Evolutionary conservation across 2,113 vertebrate species (phyloP).

Genomic region (Callipepla californica): DNA sequence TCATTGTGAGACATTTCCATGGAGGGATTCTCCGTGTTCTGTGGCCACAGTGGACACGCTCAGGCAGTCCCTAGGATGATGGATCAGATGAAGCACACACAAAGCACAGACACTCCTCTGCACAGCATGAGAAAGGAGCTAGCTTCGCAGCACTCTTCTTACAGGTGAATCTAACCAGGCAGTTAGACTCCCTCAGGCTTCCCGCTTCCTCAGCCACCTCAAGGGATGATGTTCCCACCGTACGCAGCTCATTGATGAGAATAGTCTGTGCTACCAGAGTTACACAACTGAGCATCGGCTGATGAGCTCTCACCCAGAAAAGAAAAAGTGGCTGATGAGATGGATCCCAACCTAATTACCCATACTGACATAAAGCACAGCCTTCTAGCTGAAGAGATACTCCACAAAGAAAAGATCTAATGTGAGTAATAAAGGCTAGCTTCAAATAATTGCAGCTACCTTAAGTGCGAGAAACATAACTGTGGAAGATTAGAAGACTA

Average conservation of each 20-base stretch:
- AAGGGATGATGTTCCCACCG: background rate
- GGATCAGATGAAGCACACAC: rapidly evolving
- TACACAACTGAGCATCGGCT: rapidly evolving
- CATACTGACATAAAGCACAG: no score
- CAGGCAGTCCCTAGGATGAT: background rate
- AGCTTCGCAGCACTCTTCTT: background rate
- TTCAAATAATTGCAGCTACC: no score
- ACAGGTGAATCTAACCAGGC: background rate
- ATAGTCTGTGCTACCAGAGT: rapidly evolving
- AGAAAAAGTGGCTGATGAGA: background rate
- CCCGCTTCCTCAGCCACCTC: background rate
- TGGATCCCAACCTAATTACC: background rate
- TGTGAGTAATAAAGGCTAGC: no score
- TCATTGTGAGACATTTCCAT: rapidly evolving
- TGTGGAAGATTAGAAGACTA: no score
- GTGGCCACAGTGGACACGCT: background rate
- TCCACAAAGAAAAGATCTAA: no score
- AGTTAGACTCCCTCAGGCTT: background rate
- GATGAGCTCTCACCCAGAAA: background rate
- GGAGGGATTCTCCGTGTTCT: background rate
- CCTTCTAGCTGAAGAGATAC: no score
- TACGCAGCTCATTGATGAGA: background rate
- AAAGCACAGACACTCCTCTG: background rate
- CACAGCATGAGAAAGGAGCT: background rate
- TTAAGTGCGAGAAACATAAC: no score